These are phyloP conservation scores for Cladopsammia gracilis DNA, from an alignment of 64 coral and sea anemone genomes.

Conservation along the genomic window DNA sequence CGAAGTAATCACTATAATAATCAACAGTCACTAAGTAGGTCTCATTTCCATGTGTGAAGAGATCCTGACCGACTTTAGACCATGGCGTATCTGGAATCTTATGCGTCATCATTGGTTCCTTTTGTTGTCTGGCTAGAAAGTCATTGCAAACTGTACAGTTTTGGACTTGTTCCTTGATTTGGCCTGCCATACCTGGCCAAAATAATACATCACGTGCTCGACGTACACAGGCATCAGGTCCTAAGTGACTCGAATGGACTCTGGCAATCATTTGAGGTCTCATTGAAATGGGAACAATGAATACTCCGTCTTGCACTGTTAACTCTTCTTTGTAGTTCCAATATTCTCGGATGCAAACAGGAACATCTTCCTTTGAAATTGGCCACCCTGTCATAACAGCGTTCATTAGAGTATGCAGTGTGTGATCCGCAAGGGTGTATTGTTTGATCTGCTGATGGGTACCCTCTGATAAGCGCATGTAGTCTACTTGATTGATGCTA, in stretches of 20 bases:
- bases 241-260: conserved; percentile 50
- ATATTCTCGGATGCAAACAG: conserved; percentile 9
- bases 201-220: conserved; percentile 46
- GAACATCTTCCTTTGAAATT: conserved; percentile 42
- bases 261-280: conserved; percentile 47
- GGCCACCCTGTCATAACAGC: conserved; percentile 58
- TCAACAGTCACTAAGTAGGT: not conserved
- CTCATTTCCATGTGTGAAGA: not conserved
- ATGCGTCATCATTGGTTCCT: conserved; percentile 57
- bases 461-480: conserved; percentile 36
- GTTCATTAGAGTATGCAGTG: conserved; percentile 55
- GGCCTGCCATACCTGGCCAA: conserved; percentile 2
- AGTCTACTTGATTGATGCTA: conserved; percentile 50
- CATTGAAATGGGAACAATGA: conserved; percentile 32
- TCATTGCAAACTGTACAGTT: not conserved
- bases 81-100: not conserved
- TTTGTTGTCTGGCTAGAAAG: conserved; percentile 13
- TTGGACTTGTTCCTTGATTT: conserved; percentile 32
- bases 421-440: conserved; percentile 14
- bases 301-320: conserved; percentile 61
- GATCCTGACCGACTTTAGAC: not conserved
- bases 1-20: conserved; percentile 28
- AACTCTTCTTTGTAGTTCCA: conserved; percentile 57
- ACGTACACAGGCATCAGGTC: conserved; percentile 22
- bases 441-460: conserved; percentile 38